phyloP scores from a whole-genome alignment of 2,888 invertebrate species.

The Andrena minutula region DNA sequence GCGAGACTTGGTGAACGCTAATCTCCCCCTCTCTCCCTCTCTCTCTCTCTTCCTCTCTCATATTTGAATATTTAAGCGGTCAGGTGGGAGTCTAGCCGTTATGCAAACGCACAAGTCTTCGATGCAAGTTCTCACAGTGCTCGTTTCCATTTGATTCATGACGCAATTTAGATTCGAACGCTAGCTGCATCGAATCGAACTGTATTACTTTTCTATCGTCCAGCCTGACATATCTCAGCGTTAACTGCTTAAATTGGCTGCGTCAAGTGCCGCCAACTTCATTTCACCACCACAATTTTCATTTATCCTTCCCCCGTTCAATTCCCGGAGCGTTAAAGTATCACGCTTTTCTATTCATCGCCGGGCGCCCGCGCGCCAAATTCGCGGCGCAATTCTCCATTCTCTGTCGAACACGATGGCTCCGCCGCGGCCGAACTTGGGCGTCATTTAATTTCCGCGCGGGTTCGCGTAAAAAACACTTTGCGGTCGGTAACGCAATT shows the following conservation, averaged over 20 bases:
- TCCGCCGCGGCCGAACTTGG: neutral
- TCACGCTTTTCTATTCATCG: neutral
- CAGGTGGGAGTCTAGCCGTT: constrained; percentile 27
- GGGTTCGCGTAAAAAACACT: constrained; percentile 47
- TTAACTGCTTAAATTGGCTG: neutral
- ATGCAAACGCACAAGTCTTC: constrained; percentile 37
- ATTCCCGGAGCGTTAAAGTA: neutral
- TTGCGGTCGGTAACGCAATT: constrained; percentile 54
- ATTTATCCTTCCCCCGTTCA: neutral
- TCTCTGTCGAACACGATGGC: neutral
- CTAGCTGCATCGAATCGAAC: constrained; percentile 24
- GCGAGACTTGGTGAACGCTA: constrained; percentile 16
- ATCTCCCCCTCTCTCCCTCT: neutral
- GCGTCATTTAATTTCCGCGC: constrained; percentile 38
- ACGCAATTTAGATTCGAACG: constrained; percentile 29
- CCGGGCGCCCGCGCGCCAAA: neutral
- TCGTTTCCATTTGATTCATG: constrained; percentile 44
- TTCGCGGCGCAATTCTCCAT: neutral
- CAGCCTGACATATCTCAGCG: constrained; percentile 32
- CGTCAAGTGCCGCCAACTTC: neutral
- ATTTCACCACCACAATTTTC: neutral
- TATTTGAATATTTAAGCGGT: constrained; percentile 29
- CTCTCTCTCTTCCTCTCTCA: neutral
- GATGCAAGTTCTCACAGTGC: constrained; percentile 43
- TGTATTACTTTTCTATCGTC: neutral